Percentiles rank a stretch among this genome's conserved stretches.
phyloP scores from a whole-genome alignment of 2,797 vertebrate species.

The Labeo calbasu region DNA sequence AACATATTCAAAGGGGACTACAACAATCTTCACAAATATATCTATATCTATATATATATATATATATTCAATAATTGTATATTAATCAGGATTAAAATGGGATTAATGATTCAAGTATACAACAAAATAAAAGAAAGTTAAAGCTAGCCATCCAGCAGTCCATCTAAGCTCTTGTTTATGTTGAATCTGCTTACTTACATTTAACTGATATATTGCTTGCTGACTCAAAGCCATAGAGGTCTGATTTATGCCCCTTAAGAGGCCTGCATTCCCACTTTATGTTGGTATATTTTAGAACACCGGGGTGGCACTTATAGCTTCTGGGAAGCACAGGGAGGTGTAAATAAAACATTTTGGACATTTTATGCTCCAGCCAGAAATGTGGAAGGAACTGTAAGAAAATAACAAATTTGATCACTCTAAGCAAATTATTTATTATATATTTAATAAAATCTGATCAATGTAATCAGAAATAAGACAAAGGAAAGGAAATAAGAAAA shows the following conservation, averaged over 20 bases:
- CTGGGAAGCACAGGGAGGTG: neutral
- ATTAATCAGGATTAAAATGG: neutral
- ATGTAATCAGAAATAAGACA: neutral
- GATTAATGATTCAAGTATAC: neutral
- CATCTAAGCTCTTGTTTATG: neutral
- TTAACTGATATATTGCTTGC: neutral
- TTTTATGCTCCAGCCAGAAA: neutral
- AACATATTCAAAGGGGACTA: neutral
- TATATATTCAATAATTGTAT: neutral
- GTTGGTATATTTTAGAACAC: conserved; percentile 8
- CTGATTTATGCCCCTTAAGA: neutral
- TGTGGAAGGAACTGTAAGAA: neutral
- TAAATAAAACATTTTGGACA: neutral
- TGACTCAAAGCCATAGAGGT: neutral
- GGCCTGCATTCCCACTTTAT: neutral
- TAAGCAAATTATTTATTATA: neutral
- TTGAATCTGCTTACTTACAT: neutral
- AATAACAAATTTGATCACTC: neutral
- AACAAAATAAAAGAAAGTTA: neutral
- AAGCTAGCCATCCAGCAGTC: neutral
- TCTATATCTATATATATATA: neutral
- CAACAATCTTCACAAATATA: no score
- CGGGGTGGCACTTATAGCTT: neutral
- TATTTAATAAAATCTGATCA: neutral
- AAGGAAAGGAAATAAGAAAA: neutral